Base-by-base conservation (phyloP, 2,113 vertebrate species). In the Sebastes fasciatus region DNA sequence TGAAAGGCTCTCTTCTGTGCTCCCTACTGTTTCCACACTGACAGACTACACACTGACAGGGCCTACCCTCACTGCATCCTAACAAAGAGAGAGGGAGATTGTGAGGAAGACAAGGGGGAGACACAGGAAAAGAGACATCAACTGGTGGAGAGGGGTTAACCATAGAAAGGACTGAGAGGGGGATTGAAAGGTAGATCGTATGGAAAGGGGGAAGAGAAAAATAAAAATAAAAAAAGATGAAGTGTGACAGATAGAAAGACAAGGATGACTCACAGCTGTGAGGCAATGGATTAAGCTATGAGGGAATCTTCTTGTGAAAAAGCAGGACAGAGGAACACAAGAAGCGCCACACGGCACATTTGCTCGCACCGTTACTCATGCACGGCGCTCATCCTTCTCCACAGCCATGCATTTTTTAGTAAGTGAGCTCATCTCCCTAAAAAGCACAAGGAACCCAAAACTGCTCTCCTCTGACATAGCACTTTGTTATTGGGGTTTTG, bases 331-430 rank as follows among this genome's bases (percentile, higher is more conserved):
- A 88, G 21, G 51, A 88, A 71, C 78, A 76, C 74, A 64, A 70
- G 75, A 19, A 89, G 76, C 4, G 0, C 60, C 90, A 85, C 83
- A 70, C n/a, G 55, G 57, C 80, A 54, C 77, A 78, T 83, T 86
- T 86, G 79, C 82, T 74, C 34, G 70, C 80, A 71, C 71, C 42
- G 77, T 78, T 85, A 86, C 87, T 80, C 77, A 83, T 74, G 72
- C 82, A 70, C 78, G 48, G 62, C 34, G 12, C 87, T 85, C 62
- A 48, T 46, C 79, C 71, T 52, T 84, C 70, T 74, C 72, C 26
- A 17, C 60, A 74, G 73, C 65, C 85, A 91, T 91, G 88, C 74
- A 89, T 93, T 89, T 94, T 91, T 92, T 84, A 91, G 74, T 74
- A 19, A 10, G 52, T 88, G 79, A 89, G 82, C 88, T 88, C 88